Conservation (phyloP, 2,888 invertebrate genomes). For the Neria commutata region DNA sequence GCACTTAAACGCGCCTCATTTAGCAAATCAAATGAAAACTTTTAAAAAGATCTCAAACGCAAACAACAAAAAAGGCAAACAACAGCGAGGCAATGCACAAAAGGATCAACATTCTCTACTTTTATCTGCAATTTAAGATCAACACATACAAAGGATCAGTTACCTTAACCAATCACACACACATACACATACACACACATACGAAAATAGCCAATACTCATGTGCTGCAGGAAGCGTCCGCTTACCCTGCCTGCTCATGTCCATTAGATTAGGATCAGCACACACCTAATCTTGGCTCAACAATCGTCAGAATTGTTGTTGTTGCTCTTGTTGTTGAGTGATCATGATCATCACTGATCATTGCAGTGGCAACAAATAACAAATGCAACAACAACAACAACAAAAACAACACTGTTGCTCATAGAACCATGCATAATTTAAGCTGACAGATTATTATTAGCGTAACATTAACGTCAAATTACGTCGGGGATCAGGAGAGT, state of each 20-base stretch:
- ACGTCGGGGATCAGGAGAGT: conserved; percentile 39
- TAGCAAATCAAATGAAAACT: conserved; percentile 35
- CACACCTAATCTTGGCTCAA: background rate
- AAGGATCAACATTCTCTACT: background rate
- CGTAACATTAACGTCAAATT: conserved; percentile 58
- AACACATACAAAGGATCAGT: conserved; percentile 35
- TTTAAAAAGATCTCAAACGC: too few relatives aligned
- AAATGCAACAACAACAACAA: too few relatives aligned
- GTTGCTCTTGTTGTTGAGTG: background rate
- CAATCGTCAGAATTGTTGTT: background rate
- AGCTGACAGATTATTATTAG: conserved; percentile 57
- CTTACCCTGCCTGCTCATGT: background rate
- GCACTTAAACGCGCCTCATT: conserved; percentile 51
- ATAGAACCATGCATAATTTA: conserved; percentile 37
- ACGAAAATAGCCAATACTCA: conserved; percentile 4
- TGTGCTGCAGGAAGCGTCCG: background rate
- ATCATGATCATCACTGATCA: conserved; percentile 3
- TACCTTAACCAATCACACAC: conserved; percentile 20
- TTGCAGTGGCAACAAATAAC: too few relatives aligned
- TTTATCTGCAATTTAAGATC: conserved; percentile 20
- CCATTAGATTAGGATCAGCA: conserved; percentile 35
- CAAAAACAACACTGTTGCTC: too few relatives aligned
- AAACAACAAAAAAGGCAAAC: conserved; percentile 6
- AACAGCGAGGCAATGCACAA: conserved; percentile 1
- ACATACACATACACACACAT: conserved; percentile 1